Conservation (phyloP, 2,113 vertebrate species). For the Ginglymostoma cirratum region DNA sequence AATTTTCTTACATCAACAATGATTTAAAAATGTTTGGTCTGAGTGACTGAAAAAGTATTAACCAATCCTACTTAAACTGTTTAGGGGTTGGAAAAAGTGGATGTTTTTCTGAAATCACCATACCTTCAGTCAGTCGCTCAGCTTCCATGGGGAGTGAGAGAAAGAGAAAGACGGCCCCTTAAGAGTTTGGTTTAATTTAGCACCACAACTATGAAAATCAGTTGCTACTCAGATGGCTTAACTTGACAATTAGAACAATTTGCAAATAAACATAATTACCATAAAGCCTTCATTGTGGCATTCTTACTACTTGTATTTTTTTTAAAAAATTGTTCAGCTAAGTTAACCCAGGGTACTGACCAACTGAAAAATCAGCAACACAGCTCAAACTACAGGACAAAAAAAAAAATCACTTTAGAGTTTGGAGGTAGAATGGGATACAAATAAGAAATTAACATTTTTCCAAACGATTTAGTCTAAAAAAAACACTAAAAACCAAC, state of each 20-base stretch:
- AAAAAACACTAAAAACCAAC: background rate
- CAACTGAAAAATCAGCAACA: background rate
- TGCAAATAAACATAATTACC: background rate
- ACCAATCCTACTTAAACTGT: background rate
- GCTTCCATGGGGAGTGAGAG: background rate
- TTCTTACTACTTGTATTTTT: background rate
- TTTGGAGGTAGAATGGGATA: background rate
- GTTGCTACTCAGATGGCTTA: no score
- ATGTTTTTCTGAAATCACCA: background rate
- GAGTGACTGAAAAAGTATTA: background rate
- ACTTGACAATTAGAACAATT: no score
- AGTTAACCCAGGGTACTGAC: background rate
- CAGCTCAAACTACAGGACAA: background rate
- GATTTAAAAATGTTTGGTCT: background rate
- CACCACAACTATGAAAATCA: background rate
- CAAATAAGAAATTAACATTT: background rate
- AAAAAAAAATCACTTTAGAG: background rate
- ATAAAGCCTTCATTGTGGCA: background rate
- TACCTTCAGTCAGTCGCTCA: background rate
- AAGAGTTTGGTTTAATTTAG: background rate
- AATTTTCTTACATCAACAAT: background rate
- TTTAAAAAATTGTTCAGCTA: background rate
- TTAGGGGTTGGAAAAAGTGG: background rate
- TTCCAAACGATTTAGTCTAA: background rate
- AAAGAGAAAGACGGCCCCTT: background rate